Conservation (phyloP, 2,888 invertebrate genomes). For the Craniophora ligustri region DNA sequence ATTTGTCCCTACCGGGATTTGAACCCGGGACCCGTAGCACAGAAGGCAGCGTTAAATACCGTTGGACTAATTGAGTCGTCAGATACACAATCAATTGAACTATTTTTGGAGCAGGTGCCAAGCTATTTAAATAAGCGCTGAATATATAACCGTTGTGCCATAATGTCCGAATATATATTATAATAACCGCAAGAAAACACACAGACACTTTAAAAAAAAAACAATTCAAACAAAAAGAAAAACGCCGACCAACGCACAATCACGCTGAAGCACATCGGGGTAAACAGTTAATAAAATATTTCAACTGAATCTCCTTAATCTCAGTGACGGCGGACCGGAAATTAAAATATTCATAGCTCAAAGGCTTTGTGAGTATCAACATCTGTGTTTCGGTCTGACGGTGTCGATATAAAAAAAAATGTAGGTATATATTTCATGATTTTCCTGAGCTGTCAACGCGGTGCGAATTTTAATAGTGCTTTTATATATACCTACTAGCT, state of each 20-base stretch:
- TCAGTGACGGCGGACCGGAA: conserved; percentile 52
- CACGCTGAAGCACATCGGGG: conserved; percentile 17
- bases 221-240: conserved; percentile 31
- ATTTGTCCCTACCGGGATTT: no score
- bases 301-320: conserved; percentile 50
- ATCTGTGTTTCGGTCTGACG: conserved; percentile 47
- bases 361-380: conserved; percentile 55
- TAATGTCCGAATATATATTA: no score
- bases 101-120: no score
- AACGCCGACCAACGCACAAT: conserved; percentile 8
- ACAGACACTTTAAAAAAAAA: no score
- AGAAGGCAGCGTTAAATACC: no score
- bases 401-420: conserved; percentile 54
- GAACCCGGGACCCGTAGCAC: no score
- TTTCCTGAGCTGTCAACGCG: conserved; percentile 11
- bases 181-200: no score
- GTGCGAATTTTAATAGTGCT: conserved; percentile 14
- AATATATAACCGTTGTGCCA: no score
- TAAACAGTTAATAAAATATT: conserved; percentile 57
- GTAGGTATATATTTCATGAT: conserved; percentile 37
- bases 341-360: conserved; percentile 60
- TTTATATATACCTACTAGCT: no score
- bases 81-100: no score
- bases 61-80: no score
- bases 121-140: no score